Percentiles rank a stretch among this genome's conserved stretches.
Conservation (phyloP, 2,113 vertebrate genomes). For the Menidia beryllina region DNA sequence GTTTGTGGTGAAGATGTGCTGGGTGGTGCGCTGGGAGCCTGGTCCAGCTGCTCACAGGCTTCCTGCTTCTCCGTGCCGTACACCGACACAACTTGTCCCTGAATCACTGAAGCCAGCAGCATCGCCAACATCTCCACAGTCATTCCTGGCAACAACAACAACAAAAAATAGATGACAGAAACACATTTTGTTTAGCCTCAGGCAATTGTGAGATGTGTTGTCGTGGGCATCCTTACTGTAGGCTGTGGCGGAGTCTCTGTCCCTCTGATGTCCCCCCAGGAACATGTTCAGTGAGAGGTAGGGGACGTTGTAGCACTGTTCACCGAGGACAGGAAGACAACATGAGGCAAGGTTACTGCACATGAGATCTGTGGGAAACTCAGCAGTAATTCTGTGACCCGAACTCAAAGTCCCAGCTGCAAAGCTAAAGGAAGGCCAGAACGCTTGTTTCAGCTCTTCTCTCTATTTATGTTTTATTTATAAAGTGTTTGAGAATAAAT, state of each 20-base stretch:
- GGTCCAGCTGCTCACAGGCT: conserved; percentile 57
- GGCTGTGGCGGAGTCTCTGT: conserved; percentile 85
- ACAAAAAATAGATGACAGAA: neutral
- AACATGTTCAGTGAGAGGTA: conserved; percentile 86
- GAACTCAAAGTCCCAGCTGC: no score
- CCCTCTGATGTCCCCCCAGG: conserved; percentile 80
- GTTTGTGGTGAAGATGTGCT: conserved; percentile 39
- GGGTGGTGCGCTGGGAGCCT: conserved; percentile 33
- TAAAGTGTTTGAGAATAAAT: neutral
- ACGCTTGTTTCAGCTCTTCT: neutral
- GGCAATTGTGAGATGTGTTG: neutral
- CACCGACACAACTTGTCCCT: conserved; percentile 81
- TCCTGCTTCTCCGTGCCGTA: conserved; percentile 72
- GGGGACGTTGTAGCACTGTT: conserved; percentile 81
- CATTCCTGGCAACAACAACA: conserved; percentile 84
- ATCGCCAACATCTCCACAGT: conserved; percentile 81
- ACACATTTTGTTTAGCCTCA: neutral
- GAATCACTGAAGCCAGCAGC: conserved; percentile 80
- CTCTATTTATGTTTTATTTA: neutral
- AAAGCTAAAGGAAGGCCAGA: no score
- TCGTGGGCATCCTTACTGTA: conserved; percentile 75
- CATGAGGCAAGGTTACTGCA: conserved; percentile 23
- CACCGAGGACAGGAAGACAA: conserved; percentile 34
- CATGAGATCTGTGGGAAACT: conserved; percentile 20
- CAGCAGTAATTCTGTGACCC: conserved; percentile 24